Conservation (phyloP, 2,113 vertebrate genomes). For the Callocephalon fimbriatum region DNA sequence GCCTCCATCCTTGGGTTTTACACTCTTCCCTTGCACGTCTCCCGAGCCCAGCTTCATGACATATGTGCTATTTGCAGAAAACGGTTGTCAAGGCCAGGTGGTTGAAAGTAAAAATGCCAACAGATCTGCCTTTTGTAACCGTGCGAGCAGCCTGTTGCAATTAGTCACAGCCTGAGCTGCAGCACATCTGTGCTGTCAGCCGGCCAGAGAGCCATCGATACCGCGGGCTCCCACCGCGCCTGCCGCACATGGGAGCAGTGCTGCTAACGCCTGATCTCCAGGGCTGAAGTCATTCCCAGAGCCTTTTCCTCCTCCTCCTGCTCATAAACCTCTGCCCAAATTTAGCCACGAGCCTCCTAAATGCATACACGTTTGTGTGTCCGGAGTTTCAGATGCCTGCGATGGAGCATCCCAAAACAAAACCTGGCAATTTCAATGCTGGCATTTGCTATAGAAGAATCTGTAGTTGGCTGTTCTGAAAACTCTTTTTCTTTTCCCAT, state of each 20-base stretch:
- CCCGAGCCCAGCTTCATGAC: neutral
- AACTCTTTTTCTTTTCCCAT: too few relatives aligned
- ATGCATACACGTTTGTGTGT: neutral
- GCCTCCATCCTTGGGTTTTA: neutral
- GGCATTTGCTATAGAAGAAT: neutral
- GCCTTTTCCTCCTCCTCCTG: neutral
- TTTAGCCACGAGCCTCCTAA: neutral
- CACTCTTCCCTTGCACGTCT: neutral
- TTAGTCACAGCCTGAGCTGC: conserved; percentile 59
- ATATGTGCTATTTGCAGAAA: conserved; percentile 47
- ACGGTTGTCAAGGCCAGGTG: conserved; percentile 65
- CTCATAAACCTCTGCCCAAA: neutral
- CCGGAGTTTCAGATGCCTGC: neutral
- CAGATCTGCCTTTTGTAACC: conserved; percentile 65
- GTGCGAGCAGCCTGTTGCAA: conserved; percentile 61
- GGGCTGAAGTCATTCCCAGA: neutral
- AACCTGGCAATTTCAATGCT: neutral
- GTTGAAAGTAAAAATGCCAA: conserved; percentile 66
- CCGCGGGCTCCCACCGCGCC: neutral
- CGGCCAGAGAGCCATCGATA: conserved; percentile 49
- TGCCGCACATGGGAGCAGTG: conserved; percentile 29
- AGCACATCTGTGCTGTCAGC: conserved; percentile 70
- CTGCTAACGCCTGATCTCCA: neutral
- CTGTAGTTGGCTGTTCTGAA: neutral
- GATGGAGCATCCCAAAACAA: neutral